Evolutionary conservation across 2,113 vertebrate genomes (phyloP).

Genomic region (Corydoras sp.): DNA sequence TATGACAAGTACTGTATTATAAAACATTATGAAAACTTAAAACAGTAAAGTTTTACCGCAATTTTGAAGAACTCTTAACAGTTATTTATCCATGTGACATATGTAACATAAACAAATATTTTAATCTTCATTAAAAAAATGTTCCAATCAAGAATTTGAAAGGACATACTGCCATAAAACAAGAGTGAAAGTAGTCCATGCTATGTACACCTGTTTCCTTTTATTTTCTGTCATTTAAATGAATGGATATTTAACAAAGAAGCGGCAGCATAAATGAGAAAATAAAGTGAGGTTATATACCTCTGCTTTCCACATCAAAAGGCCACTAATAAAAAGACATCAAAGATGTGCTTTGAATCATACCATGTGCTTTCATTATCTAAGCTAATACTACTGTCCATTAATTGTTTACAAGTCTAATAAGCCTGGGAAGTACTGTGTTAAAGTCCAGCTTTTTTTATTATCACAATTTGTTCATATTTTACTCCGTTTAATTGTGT

Average conservation of each 20-base stretch:
- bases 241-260: slow-evolving; percentile 16
- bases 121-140: too few species aligned
- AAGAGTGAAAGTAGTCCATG: not conserved
- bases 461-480: not conserved
- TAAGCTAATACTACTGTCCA: slow-evolving; percentile 12
- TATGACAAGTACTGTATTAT: too few species aligned
- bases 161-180: not conserved
- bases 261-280: slow-evolving; percentile 23
- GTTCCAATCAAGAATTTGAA: not conserved
- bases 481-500: not conserved
- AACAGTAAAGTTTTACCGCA: too few species aligned
- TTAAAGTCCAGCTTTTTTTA: too few species aligned
- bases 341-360: slow-evolving; percentile 37
- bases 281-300: slow-evolving; percentile 36
- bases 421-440: too few species aligned
- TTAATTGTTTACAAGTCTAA: too few species aligned
- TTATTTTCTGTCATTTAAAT: slow-evolving; percentile 1
- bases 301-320: slow-evolving; percentile 47
- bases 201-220: not conserved
- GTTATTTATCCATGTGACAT: too few species aligned
- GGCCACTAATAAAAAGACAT: slow-evolving; percentile 29
- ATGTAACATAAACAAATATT: too few species aligned
- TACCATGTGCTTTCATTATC: slow-evolving; percentile 26
- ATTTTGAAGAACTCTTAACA: too few species aligned
- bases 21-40: too few species aligned